Percentiles rank a stretch among this genome's conserved stretches.
Conservation (phyloP, 2,113 vertebrate genomes). For the Megaceryle maxima region DNA sequence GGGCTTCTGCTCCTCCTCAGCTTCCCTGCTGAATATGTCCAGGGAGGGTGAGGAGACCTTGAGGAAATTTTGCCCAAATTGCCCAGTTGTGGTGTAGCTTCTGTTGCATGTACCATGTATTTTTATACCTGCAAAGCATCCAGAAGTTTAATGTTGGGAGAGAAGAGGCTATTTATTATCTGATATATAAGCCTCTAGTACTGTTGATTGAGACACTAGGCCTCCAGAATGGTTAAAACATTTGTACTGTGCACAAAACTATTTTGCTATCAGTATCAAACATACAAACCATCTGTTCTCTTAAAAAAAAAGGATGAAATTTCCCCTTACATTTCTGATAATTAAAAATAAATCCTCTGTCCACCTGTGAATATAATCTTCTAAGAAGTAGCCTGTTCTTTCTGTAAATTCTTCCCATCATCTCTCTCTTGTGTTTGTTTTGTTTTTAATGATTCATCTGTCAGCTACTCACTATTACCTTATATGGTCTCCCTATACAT, state of each 20-base stretch:
- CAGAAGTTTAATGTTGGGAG: not conserved
- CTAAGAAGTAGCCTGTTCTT: not conserved
- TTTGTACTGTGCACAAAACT: not conserved
- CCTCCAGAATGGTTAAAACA: not conserved
- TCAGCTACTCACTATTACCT: not conserved
- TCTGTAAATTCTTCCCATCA: conserved; percentile 18
- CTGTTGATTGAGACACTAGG: not conserved
- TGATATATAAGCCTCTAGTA: not conserved
- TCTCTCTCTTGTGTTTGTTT: not conserved
- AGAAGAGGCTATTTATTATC: not conserved
- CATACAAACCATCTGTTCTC: not conserved
- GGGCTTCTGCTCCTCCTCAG: not conserved
- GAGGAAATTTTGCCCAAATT: not conserved
- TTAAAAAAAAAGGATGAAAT: not conserved
- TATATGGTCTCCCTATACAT: not conserved
- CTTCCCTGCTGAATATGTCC: not conserved
- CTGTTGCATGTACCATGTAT: not conserved
- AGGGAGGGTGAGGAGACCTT: not conserved
- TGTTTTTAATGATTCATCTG: not conserved
- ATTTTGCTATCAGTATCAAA: not conserved
- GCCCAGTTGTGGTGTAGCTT: not conserved
- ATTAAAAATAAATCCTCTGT: conserved; percentile 4
- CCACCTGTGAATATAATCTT: not conserved
- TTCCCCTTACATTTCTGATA: not conserved
- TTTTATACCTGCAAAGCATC: not conserved